phyloP scores from a whole-genome alignment of 1,140 invertebrate genomes.

The Drosophila lowei region DNA sequence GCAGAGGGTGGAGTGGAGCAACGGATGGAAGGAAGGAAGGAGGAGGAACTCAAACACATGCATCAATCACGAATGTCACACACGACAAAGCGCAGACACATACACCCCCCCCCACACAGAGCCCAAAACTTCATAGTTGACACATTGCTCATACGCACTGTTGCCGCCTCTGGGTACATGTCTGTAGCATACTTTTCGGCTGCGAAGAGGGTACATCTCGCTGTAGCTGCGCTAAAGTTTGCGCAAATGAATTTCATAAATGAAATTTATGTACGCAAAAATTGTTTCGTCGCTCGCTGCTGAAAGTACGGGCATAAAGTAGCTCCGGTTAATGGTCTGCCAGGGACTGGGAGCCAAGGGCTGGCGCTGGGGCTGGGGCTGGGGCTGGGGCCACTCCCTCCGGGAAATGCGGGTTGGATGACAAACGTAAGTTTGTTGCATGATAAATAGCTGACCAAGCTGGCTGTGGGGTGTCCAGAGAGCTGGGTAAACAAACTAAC shows the following conservation, averaged over 20 bases:
- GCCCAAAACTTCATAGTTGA: slow-evolving; percentile 30
- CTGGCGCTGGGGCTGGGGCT: too few species aligned
- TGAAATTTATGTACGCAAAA: slow-evolving; percentile 70
- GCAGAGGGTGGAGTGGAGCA: not conserved
- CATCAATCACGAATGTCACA: slow-evolving; percentile 62
- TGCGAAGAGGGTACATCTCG: not conserved
- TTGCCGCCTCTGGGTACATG: slow-evolving; percentile 31
- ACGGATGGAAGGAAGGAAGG: not conserved
- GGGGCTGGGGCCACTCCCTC: slow-evolving; percentile 3
- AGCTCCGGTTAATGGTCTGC: slow-evolving; percentile 45
- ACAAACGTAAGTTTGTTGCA: slow-evolving; percentile 77
- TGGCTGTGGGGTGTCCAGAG: not conserved
- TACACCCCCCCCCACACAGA: too few species aligned
- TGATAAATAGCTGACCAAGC: slow-evolving; percentile 65
- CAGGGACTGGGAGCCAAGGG: slow-evolving; percentile 12
- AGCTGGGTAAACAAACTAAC: slow-evolving; percentile 56
- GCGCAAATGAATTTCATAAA: slow-evolving; percentile 78
- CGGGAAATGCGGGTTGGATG: slow-evolving; percentile 50
- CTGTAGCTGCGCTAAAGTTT: slow-evolving; percentile 22
- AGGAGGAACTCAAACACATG: slow-evolving; percentile 51
- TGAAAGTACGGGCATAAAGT: slow-evolving; percentile 52
- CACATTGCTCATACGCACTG: slow-evolving; percentile 63
- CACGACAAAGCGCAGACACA: slow-evolving; percentile 21
- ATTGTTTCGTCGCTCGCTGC: slow-evolving; percentile 62
- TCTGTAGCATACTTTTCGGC: slow-evolving; percentile 48